Base-by-base conservation (phyloP, 2,888 invertebrate genomes). In the Nudaria mundana region DNA sequence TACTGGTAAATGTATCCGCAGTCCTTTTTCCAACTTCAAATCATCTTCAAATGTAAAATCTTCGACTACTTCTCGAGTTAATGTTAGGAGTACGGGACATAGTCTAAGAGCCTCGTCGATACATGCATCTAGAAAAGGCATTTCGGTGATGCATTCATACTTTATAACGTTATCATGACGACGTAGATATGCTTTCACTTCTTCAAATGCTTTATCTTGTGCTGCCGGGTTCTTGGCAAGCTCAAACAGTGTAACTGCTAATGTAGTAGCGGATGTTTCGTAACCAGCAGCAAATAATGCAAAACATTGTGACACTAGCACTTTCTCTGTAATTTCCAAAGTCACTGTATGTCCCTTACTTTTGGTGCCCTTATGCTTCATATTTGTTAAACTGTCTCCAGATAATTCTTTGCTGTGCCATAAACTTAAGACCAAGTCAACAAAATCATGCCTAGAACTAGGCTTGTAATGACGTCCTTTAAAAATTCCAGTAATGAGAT, bases 281-380 rank as follows among this genome's bases (percentile, higher is more conserved):
- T 62, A 81, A 0, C 81, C 81, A 13, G 76, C 80, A 0, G 62
- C 65, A 20, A 79, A 81, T 37, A 92, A 91, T 0, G 89, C 61
- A 18, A 90, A 78, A 2, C 90, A 86, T 40, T 92, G 91, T 0
- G 91, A 83, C 0, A 86, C 77, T 3, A 92, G 49, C 23, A 91
- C 60, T 2, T 87, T 75, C 7, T 89, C 60, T 22, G 6, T 32
- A 6, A 35, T 71, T 44, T 71, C 60, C 0, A 83, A 20, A 7
- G 50, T 48, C 1, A 66, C 52, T 30, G 60, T 72, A 3, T 28
- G 10, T 48, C 56, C 5, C 77, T 79, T 29, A 8, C 8, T 13
- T 8, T 66, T 57, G 2, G 48, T 49, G 0, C 43, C 56, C 0
- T 63, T 64, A 16, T 6, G 49, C 24, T 66, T 68, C 49, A 67